These are phyloP conservation scores for Phalera bucephala DNA, from an alignment of 2,888 invertebrate species.

Conservation along the genomic window DNA sequence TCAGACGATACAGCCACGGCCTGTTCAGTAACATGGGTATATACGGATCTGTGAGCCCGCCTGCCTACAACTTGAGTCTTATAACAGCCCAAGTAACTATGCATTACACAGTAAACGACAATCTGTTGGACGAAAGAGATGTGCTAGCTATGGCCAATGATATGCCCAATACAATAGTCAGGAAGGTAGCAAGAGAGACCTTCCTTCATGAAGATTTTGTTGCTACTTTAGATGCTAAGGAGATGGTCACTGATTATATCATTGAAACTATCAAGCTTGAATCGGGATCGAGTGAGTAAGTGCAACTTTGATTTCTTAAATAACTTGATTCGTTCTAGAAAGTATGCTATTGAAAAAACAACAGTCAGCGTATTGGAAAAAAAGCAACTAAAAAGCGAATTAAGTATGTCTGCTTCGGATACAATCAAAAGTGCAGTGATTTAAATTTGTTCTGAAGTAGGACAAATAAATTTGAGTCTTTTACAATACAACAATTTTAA, in stretches of 20 bases:
- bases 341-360: too few relatives aligned
- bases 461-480: too few relatives aligned
- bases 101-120: constrained; percentile 56
- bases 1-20: constrained; percentile 56
- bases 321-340: too few relatives aligned
- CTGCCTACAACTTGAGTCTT: constrained; percentile 46
- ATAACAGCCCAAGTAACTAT: constrained; percentile 50
- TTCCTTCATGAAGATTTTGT: constrained; percentile 56
- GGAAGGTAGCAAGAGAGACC: constrained; percentile 47
- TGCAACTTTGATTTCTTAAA: neutral
- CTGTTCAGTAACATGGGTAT: constrained; percentile 30
- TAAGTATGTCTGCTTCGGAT: too few relatives aligned
- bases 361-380: too few relatives aligned
- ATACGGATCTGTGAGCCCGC: constrained; percentile 48
- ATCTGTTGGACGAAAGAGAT: constrained; percentile 50
- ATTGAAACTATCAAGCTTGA: constrained; percentile 34
- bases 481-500: too few relatives aligned
- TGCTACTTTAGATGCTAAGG: constrained; percentile 45
- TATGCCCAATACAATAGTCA: constrained; percentile 47
- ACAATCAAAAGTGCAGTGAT: too few relatives aligned
- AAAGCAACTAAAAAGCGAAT: too few relatives aligned
- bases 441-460: too few relatives aligned
- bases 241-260: constrained; percentile 55
- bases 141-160: constrained; percentile 52
- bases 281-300: constrained; percentile 9